Base-by-base conservation (phyloP, 2,888 invertebrate genomes). In the Spodoptera exigua region DNA sequence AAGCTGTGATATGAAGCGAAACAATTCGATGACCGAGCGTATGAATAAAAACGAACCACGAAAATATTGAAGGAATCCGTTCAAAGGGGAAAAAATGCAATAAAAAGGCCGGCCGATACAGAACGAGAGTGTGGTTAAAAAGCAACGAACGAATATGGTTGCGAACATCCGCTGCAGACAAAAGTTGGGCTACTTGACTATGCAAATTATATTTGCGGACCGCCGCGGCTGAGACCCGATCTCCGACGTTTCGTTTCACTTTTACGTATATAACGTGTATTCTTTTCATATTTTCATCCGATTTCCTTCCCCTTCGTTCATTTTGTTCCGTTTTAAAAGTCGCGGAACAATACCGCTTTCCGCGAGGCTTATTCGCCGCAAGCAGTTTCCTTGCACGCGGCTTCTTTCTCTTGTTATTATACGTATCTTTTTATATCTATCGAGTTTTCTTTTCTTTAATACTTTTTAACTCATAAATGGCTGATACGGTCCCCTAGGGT, bases 141-240 rank as follows among this genome's bases (percentile, higher is more conserved):
- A 94, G 92, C 91, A 90, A 92, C 91, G 87, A 89, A 89, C 92
- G 94, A 91, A 92, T 93, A 93, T 92, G 94, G 91, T 90, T 89
- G 88, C 90, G 89, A 93, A 91, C 91, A 91, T 91, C 92, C 91
- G 92, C 82, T 88, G 89, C 93, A 93, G 91, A 93, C 94, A 92
- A 93, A 93, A 91, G 92, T 94, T 90, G 80, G 90, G 87, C 92
- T 93, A 94, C 92, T 94, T 94, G 94, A 85, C 92, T 94, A 94
- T 94, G 94, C 94, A 94, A 94, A 94, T 94, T 94, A 94, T 94
- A 94, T 94, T 94, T 94, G 94, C 94, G 89, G 94, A 94, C 94
- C 89, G 89, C 89, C 88, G 86, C 89, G 89, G 85, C 86, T 85
- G 89, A 88, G 91, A 89, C 89, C 87, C 91, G 92, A 93, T 93